Base-by-base conservation (phyloP, 2,888 invertebrate species). In the Agrochola lychnidis region DNA sequence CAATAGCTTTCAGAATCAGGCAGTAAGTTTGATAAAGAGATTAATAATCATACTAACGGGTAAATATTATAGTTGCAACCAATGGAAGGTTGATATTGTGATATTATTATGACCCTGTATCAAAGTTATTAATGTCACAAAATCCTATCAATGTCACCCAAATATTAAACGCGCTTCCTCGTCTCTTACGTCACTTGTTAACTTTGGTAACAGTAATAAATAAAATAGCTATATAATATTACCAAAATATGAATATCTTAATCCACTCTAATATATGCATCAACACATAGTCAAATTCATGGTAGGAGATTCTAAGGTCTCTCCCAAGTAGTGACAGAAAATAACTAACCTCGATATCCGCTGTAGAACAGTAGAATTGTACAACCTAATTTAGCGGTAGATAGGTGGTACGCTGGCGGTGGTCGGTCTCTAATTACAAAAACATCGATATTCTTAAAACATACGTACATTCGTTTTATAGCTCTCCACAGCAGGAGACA, bases 41-140 rank as follows among this genome's bases (percentile, higher is more conserved):
- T 59, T 25, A 45, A 74, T 48, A 36, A 36, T 45, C 3, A 36
- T 53, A 48, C 19, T 14, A 51, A 53, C 42, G 22, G 42, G 25
- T 45, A 36, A 7, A 70, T 51, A 61, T 53, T 53, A 5, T 30
- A 25, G 2, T 22, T 57, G 64, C 40, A 79, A 45, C 36, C 51
- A 71, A 5, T 19, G 56, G 57, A 64, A 78, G 57, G 64, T 48
- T 69, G 25, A 45, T 62, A 61, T 62, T 62, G 7, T 57, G 12
- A n/a, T 57, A 22, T 40, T 51, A 62, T 48, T 45, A 61, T 77
- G 75, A 70, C 61, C 68, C 45, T 66, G 69, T 66, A 36, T 19
- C 9, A 45, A n/a, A 42, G 16, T 56, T n/a, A 48, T 42, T 57
- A 67, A 51, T 56, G n/a, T 53, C 57, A 75, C 30, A 53, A 30